Evolutionary conservation across 2,113 vertebrate species (phyloP).

Genomic region (Cichladusa arquata): DNA sequence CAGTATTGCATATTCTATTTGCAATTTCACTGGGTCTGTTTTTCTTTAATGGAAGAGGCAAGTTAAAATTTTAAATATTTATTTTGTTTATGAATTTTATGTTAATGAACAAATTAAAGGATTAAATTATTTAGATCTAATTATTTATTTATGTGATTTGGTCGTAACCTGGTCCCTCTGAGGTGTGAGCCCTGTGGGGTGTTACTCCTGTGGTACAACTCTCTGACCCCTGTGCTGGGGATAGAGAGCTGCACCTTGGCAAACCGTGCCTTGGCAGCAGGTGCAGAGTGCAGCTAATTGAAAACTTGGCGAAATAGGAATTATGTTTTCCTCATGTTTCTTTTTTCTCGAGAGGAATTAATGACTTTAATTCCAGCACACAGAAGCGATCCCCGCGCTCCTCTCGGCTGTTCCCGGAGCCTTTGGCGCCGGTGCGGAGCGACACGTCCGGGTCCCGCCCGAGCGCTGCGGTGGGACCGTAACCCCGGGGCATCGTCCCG

Average conservation of each 20-base stretch:
- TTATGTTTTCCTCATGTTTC: neutral
- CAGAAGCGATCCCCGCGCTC: fast-evolving
- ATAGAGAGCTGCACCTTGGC: neutral
- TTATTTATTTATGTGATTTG: neutral
- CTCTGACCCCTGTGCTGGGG: neutral
- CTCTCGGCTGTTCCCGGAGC: neutral
- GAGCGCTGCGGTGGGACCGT: neutral
- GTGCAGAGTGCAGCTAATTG: too few relatives aligned
- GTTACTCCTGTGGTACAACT: neutral
- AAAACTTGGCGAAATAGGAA: neutral
- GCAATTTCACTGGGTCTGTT: neutral
- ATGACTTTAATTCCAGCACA: neutral
- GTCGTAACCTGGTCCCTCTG: neutral
- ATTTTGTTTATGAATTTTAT: neutral
- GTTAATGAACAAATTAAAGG: neutral
- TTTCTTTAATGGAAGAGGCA: neutral
- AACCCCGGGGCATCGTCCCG: neutral
- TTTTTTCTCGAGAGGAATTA: neutral
- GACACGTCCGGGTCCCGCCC: neutral
- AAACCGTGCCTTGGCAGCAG: neutral
- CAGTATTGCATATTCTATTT: fast-evolving
- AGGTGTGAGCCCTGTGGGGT: neutral
- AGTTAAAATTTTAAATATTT: neutral
- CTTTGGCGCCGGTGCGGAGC: neutral
- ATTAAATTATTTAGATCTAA: neutral